These are phyloP conservation scores for Styela clava DNA, from an alignment of 23 tunicate genomes.

Conservation along the genomic window DNA sequence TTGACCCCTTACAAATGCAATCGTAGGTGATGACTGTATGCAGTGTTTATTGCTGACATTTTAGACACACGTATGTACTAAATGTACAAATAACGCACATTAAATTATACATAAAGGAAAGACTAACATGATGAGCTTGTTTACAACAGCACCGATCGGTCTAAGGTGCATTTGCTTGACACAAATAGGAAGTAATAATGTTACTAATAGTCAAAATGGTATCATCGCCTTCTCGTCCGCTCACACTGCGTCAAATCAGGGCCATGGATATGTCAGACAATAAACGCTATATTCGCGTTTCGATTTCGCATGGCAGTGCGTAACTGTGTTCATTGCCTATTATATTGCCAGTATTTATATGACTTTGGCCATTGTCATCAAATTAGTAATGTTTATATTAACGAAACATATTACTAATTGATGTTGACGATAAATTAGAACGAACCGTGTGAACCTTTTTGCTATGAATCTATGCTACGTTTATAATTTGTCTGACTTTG, in stretches of 20 bases:
- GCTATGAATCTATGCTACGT: too few species aligned
- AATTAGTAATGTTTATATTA: not conserved
- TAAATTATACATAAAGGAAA: not conserved
- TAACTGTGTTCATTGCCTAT: too few species aligned
- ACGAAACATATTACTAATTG: not conserved
- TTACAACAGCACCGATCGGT: not conserved
- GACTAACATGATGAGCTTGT: not conserved
- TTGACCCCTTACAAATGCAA: not conserved
- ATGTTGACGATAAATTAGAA: not conserved
- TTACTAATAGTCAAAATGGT: too few species aligned
- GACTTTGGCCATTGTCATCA: not conserved
- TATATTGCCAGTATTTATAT: too few species aligned
- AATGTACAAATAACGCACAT: not conserved
- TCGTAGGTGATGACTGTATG: not conserved
- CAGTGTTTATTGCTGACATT: not conserved
- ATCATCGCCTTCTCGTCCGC: too few species aligned
- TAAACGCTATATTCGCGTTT: too few species aligned
- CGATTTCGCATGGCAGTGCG: too few species aligned
- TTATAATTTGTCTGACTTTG: too few species aligned
- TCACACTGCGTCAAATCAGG: too few species aligned
- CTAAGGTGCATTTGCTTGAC: not conserved
- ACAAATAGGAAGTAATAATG: not conserved
- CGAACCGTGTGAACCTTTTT: not conserved
- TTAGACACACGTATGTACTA: not conserved
- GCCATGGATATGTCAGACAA: too few species aligned